Evolutionary conservation across 2,888 invertebrate species (phyloP).

Genomic region (Endomychus coccineus): DNA sequence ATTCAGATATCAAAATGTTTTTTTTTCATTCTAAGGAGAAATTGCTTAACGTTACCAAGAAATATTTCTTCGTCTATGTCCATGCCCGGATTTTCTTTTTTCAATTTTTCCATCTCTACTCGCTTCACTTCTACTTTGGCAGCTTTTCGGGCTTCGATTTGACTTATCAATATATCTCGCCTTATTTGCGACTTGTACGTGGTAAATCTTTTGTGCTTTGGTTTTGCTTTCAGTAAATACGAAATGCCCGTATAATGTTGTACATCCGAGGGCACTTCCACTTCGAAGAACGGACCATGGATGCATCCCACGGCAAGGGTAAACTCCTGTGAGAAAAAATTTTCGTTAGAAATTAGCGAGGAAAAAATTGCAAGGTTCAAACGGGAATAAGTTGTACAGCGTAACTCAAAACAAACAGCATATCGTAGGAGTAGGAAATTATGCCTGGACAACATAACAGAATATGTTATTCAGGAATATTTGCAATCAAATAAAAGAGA

Average conservation of each 20-base stretch:
- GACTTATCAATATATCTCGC: conserved; percentile 51
- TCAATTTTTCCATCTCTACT: conserved; percentile 52
- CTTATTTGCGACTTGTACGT: conserved; percentile 55
- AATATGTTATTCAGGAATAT: too few species aligned
- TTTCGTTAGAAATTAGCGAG: too few species aligned
- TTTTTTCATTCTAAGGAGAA: conserved; percentile 6
- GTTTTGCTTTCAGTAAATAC: conserved; percentile 38
- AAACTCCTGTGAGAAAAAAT: conserved; percentile 34
- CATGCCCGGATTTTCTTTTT: conserved; percentile 51
- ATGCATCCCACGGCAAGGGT: conserved; percentile 50
- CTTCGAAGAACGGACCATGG: conserved; percentile 50
- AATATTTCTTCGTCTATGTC: conserved; percentile 54
- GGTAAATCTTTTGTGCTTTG: conserved; percentile 45
- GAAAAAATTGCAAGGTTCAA: too few species aligned
- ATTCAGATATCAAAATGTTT: conserved; percentile 1
- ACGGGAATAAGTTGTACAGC: too few species aligned
- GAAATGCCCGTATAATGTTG: conserved; percentile 44
- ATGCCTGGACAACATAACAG: too few species aligned
- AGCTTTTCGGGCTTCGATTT: conserved; percentile 48
- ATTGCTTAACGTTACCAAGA: conserved; percentile 45
- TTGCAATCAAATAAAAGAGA: too few species aligned
- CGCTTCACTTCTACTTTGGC: conserved; percentile 47
- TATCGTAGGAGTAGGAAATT: too few species aligned
- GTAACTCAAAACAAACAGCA: too few species aligned
- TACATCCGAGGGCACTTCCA: conserved; percentile 43